Base-by-base conservation (phyloP, 2,888 invertebrate species). In the Catocala fraxini region DNA sequence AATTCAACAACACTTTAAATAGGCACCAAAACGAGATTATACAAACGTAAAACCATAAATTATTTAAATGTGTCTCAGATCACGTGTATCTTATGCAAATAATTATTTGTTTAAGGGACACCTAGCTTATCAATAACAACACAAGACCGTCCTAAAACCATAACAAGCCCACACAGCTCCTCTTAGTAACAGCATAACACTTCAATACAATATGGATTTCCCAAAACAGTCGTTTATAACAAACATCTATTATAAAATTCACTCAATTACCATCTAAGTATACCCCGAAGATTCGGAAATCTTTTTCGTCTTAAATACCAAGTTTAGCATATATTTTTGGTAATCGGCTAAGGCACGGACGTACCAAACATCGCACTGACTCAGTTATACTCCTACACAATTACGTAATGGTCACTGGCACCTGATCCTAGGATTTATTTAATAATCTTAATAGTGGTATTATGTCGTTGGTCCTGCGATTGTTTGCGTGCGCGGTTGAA, bases 281-380 rank as follows among this genome's bases (percentile, higher is more conserved):
- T 71, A 66, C 75, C 76, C 75, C 79, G 82, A 80, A 77, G 80
- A 81, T 77, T 77, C 71, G 68, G 68, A 70, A 76, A 82, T 75
- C 72, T 64, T 74, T 73, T 79, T 79, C 73, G 61, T 75, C 68
- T 71, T 80, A 89, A 90, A 91, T 89, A 89, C 75, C 89, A 88
- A 82, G 47, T 86, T 91, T 90, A 79, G 75, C 90, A 91, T 90
- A 84, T 15, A 6, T 51, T 82, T 90, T 85, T 88, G 89, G 89
- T 63, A 63, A 70, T 73, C 74, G 61, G 63, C 64, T 71, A 65
- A 65, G 65, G 70, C 77, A 75, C 71, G 72, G 71, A 76, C 74
- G 71, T 79, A 73, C 15, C 9, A 15, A 46, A 15, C 15, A 4
- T 13, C 6, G 13, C 53, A 78, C 80, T 88, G 87, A 90, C 72